These are phyloP conservation scores for Paedocypris sp. DNA, from an alignment of 2,113 vertebrate genomes.

Conservation along the genomic window DNA sequence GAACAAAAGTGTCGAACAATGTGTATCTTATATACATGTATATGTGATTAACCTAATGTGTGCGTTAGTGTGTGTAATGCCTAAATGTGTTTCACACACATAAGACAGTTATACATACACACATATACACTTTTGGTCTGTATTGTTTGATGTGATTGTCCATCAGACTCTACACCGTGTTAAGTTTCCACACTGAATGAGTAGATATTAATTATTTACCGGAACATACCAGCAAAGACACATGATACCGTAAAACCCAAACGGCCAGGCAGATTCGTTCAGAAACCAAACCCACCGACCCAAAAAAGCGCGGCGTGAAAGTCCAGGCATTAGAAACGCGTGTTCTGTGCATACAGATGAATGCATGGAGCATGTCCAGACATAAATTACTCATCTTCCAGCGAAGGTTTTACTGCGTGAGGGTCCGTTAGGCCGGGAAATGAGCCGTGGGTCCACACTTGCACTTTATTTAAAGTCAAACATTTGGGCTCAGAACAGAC, in stretches of 20 bases:
- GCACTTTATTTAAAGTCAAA: background rate
- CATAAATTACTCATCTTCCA: conserved; percentile 23
- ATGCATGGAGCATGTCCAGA: conserved; percentile 3
- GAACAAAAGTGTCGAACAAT: too few relatives aligned
- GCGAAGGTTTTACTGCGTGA: conserved; percentile 2
- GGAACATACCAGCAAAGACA: conserved; percentile 22
- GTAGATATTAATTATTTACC: conserved; percentile 60
- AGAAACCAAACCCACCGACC: background rate
- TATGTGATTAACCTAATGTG: too few relatives aligned
- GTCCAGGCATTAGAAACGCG: background rate
- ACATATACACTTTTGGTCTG: too few relatives aligned
- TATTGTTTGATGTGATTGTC: too few relatives aligned
- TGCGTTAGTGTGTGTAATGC: too few relatives aligned
- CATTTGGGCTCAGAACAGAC: too few relatives aligned
- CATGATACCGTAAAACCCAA: conserved; percentile 14
- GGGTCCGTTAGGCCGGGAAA: background rate
- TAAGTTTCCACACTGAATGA: conserved; percentile 56
- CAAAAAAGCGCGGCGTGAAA: conserved; percentile 18
- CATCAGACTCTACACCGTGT: conserved; percentile 42
- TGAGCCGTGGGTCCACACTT: background rate
- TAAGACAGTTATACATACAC: too few relatives aligned
- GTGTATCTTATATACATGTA: too few relatives aligned
- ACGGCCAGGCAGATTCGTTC: background rate
- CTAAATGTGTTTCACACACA: too few relatives aligned
- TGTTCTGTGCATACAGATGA: background rate